These are phyloP conservation scores for Microdon myrmicae DNA, from an alignment of 2,888 invertebrate species.

Conservation along the genomic window DNA sequence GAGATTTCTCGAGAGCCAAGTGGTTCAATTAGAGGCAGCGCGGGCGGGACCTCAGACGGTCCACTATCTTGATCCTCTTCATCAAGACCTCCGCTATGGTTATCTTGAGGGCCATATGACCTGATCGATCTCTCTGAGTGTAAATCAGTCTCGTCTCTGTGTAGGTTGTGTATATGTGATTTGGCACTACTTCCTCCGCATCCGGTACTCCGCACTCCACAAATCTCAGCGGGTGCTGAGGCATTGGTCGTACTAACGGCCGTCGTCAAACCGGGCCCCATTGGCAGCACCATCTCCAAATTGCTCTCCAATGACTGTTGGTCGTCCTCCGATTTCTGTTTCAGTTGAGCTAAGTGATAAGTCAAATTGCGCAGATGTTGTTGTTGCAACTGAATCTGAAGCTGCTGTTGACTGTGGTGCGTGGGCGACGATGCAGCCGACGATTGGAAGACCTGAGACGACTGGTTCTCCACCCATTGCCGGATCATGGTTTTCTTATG, in stretches of 20 bases:
- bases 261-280: constrained; percentile 72
- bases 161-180: constrained; percentile 38
- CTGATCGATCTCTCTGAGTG: constrained; percentile 60
- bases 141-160: constrained; percentile 67
- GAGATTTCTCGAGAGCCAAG: constrained; percentile 84
- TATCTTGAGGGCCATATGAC: constrained; percentile 51
- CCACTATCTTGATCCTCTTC: constrained; percentile 84
- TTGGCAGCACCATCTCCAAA: constrained; percentile 69
- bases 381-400: constrained; percentile 60
- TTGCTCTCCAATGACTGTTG: constrained; percentile 66
- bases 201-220: constrained; percentile 41
- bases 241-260: constrained; percentile 57
- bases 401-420: constrained; percentile 55
- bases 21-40: constrained; percentile 81
- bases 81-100: constrained; percentile 66
- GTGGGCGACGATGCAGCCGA: constrained; percentile 70
- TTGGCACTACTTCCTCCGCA: constrained; percentile 44
- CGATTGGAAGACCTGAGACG: constrained; percentile 77
- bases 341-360: constrained; percentile 72
- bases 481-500: constrained; percentile 93
- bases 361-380: constrained; percentile 69
- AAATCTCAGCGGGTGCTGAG: constrained; percentile 57
- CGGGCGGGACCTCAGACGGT: constrained; percentile 84
- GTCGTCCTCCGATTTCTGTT: constrained; percentile 68
- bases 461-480: constrained; percentile 93